Evolutionary conservation across 1,140 invertebrate genomes (phyloP).

Genomic region (Heliconius melpomene): DNA sequence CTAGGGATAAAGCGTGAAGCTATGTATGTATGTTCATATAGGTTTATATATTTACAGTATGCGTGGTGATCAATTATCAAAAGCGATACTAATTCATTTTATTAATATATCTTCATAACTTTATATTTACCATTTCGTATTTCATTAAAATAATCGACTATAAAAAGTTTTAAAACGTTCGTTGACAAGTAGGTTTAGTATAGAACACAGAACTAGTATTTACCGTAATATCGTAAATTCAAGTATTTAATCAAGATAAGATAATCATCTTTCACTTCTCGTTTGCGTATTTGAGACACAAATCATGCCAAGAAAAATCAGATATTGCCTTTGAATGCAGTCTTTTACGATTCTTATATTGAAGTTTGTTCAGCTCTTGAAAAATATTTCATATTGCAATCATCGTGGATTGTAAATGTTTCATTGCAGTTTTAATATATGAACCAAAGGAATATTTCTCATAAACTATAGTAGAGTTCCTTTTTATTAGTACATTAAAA

Average conservation of each 20-base stretch:
- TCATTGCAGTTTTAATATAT: not conserved
- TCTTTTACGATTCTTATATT: slow-evolving; percentile 7
- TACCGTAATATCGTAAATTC: not conserved
- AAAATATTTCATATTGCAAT: slow-evolving; percentile 1
- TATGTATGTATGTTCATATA: too few species aligned
- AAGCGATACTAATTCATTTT: too few species aligned
- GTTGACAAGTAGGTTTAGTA: not conserved
- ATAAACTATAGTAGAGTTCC: not conserved
- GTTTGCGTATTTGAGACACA: not conserved
- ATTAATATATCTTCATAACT: not conserved
- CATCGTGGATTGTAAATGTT: not conserved
- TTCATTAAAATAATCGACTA: not conserved
- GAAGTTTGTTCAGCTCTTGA: slow-evolving; percentile 21
- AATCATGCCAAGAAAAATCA: not conserved
- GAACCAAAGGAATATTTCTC: not conserved
- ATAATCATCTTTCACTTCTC: not conserved
- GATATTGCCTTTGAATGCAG: not conserved
- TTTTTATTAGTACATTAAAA: too few species aligned
- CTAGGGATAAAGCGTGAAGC: too few species aligned
- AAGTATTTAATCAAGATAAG: not conserved
- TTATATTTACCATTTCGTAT: not conserved
- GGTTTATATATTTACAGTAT: too few species aligned
- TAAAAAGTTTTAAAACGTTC: not conserved
- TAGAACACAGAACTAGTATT: not conserved
- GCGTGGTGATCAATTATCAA: too few species aligned